Percentiles rank a stretch among this genome's conserved stretches.
These are phyloP conservation scores for Fabriciana adippe DNA, from an alignment of 2,888 invertebrate genomes.

Conservation along the genomic window DNA sequence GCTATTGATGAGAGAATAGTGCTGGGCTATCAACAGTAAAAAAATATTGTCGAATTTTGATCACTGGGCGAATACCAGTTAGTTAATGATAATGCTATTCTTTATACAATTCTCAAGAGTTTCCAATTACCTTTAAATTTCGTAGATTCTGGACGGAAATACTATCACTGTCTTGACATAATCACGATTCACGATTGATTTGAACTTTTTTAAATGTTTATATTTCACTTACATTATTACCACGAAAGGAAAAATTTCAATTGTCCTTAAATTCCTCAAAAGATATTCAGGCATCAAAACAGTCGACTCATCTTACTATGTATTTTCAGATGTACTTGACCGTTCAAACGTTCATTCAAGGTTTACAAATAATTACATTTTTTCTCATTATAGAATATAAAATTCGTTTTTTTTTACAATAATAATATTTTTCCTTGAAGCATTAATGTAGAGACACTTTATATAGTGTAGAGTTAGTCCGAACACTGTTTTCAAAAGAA, in stretches of 20 bases:
- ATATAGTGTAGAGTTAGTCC: too few species aligned
- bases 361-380: not conserved
- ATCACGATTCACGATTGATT: constrained; percentile 1
- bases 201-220: not conserved
- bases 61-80: too few species aligned
- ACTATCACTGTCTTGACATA: not conserved
- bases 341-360: not conserved
- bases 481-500: too few species aligned
- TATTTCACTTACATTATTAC: not conserved
- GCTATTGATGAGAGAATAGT: too few species aligned
- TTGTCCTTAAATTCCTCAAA: not conserved
- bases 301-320: too few species aligned
- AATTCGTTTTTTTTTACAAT: not conserved
- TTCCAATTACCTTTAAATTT: not conserved
- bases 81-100: too few species aligned
- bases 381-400: not conserved
- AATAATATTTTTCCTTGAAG: not conserved
- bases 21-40: too few species aligned
- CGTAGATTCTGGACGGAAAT: not conserved
- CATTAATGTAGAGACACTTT: not conserved
- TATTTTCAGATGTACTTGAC: constrained; percentile 3
- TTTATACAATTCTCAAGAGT: not conserved
- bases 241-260: not conserved
- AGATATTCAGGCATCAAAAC: not conserved
- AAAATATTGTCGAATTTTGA: too few species aligned